Base-by-base conservation (phyloP, 1,140 invertebrate genomes). In the Elymnias hypermnestra region DNA sequence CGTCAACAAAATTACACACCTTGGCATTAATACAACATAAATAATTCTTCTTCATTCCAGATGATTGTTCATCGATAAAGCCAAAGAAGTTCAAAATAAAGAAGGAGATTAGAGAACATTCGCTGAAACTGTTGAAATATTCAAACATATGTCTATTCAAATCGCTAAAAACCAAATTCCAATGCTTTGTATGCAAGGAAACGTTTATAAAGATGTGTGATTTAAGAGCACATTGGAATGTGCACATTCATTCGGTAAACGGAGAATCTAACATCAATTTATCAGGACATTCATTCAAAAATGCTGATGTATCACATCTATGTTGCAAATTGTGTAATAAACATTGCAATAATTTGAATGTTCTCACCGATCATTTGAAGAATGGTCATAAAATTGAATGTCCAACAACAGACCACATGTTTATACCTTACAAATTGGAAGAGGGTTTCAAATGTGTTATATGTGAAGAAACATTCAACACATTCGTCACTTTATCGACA, bases 71-170 rank as follows among this genome's bases (percentile, higher is more conserved):
- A 15, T 7, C 28, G 28, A 4, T 7, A 1, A 31, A 21, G 3
- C 19, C 6, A 6, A 21, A 31, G 13, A 14, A 15, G 7, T 31
- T 31, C 13, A 31, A 14, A 31, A 7, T 31, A 1, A 31, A 31
- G 8, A 7, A 31, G 6, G 28, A 31, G 8, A 33, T 31, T 6
- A 2, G 40, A 9, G 54, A 67, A 38, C 58, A 71, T 26, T 63
- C 67, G 0, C 14, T 67, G 1, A 64, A 60, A 40, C 25, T 71
- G 1, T 23, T 67, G 5, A 35, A 56, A 18, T 64, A 71, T 17
- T 71, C 69, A 7, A 72, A 72, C 12, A 39, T 72, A 5, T 72
- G 63, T 29, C 25, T 70, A 4, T 72, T 72, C 28, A 57, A 53
- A n/a, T 72, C 63, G 0, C 26, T 61, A n/a, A 57, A 53, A 49